These are phyloP conservation scores for Peromyscus maniculatus DNA, from an alignment of 2,113 vertebrate genomes.

Conservation along the genomic window DNA sequence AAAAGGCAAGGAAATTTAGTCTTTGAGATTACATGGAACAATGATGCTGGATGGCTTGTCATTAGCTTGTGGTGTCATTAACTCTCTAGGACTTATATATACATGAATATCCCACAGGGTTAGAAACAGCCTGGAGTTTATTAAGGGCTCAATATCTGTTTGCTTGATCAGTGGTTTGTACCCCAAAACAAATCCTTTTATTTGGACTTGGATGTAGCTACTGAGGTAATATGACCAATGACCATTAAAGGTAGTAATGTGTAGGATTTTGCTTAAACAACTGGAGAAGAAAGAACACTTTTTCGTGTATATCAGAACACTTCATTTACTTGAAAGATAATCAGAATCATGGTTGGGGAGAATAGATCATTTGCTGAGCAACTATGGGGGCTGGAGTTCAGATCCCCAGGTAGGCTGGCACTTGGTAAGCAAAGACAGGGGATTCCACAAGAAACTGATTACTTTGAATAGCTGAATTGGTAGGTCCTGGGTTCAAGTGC, in stretches of 20 bases:
- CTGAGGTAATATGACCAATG: conserved; percentile 1
- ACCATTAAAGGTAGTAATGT: background rate
- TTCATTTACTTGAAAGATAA: conserved; percentile 9
- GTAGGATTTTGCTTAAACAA: background rate
- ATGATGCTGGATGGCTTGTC: conserved; percentile 57
- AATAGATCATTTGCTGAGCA: background rate
- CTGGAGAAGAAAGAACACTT: background rate
- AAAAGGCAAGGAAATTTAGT: conserved; percentile 68
- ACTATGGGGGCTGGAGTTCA: background rate
- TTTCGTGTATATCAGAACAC: background rate
- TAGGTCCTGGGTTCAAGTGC: background rate
- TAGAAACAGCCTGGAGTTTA: conserved; percentile 27
- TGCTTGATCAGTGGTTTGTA: conserved; percentile 24
- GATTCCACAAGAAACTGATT: background rate
- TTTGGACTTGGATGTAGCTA: conserved; percentile 15
- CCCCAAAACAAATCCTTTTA: background rate
- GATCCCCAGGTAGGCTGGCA: background rate
- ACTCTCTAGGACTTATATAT: conserved; percentile 22
- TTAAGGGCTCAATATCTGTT: background rate
- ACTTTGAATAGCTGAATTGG: background rate
- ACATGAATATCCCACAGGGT: background rate
- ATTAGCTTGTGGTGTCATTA: conserved; percentile 68
- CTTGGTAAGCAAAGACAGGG: background rate
- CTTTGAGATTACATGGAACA: conserved; percentile 62
- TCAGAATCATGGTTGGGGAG: background rate